Evolutionary conservation across 2,888 invertebrate genomes (phyloP).

Genomic region (Charanyca ferruginea): DNA sequence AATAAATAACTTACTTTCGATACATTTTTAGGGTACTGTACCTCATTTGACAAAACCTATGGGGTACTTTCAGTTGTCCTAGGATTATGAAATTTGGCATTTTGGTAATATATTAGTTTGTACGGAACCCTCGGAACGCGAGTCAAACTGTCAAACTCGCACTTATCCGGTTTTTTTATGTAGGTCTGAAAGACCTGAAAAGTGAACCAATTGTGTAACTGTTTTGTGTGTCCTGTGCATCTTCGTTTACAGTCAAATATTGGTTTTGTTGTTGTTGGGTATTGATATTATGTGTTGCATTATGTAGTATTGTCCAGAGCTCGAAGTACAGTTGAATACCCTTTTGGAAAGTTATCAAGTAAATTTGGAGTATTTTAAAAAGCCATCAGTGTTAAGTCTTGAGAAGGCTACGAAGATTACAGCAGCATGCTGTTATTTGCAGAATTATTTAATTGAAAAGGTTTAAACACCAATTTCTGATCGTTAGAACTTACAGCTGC

Average conservation of each 20-base stretch:
- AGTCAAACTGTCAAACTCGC: too few species aligned
- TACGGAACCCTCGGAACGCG: too few species aligned
- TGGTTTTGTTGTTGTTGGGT: slow-evolving; percentile 10
- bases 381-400: slow-evolving; percentile 1
- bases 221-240: slow-evolving; percentile 30
- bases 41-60: neutral
- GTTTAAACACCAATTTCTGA: slow-evolving; percentile 2
- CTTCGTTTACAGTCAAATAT: slow-evolving; percentile 22
- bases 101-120: too few species aligned
- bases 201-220: slow-evolving; percentile 32
- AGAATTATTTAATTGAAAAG: neutral
- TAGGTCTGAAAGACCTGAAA: slow-evolving; percentile 8
- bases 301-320: slow-evolving; percentile 2
- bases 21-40: neutral
- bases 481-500: neutral
- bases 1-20: slow-evolving; percentile 2
- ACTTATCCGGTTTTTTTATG: neutral
- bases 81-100: too few species aligned
- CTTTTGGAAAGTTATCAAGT: neutral
- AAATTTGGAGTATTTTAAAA: slow-evolving; percentile 1
- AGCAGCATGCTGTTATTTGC: neutral
- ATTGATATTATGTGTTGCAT: slow-evolving; percentile 2
- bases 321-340: neutral
- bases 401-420: slow-evolving; percentile 1
- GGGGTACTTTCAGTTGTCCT: too few species aligned